These are phyloP conservation scores for Ceratosolen solmsi DNA, from an alignment of 1,140 invertebrate genomes.

Conservation along the genomic window DNA sequence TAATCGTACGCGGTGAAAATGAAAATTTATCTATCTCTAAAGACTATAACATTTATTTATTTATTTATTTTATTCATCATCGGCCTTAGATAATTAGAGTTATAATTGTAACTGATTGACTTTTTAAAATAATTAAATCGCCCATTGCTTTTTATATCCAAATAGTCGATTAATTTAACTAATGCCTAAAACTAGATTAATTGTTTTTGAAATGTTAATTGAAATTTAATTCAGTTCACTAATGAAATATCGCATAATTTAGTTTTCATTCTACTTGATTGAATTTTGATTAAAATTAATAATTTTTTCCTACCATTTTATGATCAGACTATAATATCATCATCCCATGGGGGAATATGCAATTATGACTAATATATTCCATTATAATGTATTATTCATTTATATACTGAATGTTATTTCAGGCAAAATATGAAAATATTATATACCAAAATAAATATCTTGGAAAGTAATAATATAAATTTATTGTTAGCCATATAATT, in stretches of 20 bases:
- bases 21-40: background rate
- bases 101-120: background rate
- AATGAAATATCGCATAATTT: conserved; percentile 28
- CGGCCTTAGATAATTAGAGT: background rate
- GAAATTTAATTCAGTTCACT: conserved; percentile 32
- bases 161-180: conserved; percentile 32
- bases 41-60: background rate
- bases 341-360: background rate
- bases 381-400: background rate
- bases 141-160: background rate
- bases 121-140: conserved; percentile 22
- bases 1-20: background rate
- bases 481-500: background rate
- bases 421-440: background rate
- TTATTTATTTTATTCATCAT: background rate
- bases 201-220: conserved; percentile 38
- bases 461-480: background rate
- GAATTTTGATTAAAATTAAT: conserved; percentile 35
- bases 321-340: background rate
- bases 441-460: background rate
- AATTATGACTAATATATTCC: background rate
- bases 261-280: conserved; percentile 27
- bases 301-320: background rate
- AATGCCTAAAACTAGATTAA: conserved; percentile 17
- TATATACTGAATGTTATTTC: background rate